phyloP scores from a whole-genome alignment of 2,113 vertebrate species.

The Perognathus longimembris region DNA sequence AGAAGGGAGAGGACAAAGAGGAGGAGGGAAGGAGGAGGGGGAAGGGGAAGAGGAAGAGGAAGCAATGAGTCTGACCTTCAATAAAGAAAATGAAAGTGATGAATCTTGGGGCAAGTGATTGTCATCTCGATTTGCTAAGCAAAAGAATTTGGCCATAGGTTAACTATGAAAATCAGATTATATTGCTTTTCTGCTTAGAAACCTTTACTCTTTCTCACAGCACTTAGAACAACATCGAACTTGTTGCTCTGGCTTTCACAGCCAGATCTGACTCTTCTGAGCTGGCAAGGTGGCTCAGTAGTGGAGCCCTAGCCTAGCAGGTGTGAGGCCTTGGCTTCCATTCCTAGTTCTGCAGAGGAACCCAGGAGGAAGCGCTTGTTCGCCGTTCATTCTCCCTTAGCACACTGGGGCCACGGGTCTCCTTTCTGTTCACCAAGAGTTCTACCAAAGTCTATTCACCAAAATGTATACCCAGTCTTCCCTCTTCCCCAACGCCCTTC shows the following conservation, averaged over 20 bases:
- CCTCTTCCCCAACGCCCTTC: not conserved
- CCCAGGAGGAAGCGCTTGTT: not conserved
- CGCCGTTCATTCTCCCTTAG: no score
- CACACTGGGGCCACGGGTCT: not conserved
- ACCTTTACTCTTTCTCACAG: not conserved
- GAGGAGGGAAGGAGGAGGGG: no score
- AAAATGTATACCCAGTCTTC: not conserved
- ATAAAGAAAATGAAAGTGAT: no score
- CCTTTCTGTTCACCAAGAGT: not conserved
- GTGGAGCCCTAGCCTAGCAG: not conserved
- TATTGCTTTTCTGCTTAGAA: conserved; percentile 22
- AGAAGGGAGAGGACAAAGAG: no score
- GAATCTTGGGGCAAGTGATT: no score
- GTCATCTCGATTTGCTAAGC: no score
- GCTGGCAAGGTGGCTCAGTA: not conserved
- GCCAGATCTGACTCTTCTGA: not conserved
- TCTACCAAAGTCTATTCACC: not conserved
- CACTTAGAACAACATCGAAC: conserved; percentile 40
- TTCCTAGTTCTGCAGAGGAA: not conserved
- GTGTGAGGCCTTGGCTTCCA: not conserved
- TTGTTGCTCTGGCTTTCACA: not conserved
- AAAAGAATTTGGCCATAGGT: not conserved
- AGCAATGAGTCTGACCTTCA: no score
- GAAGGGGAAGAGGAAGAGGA: no score
- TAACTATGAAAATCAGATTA: conserved; percentile 46